These are phyloP conservation scores for Melozone crissalis DNA, from an alignment of 2,113 vertebrate genomes.

Conservation along the genomic window DNA sequence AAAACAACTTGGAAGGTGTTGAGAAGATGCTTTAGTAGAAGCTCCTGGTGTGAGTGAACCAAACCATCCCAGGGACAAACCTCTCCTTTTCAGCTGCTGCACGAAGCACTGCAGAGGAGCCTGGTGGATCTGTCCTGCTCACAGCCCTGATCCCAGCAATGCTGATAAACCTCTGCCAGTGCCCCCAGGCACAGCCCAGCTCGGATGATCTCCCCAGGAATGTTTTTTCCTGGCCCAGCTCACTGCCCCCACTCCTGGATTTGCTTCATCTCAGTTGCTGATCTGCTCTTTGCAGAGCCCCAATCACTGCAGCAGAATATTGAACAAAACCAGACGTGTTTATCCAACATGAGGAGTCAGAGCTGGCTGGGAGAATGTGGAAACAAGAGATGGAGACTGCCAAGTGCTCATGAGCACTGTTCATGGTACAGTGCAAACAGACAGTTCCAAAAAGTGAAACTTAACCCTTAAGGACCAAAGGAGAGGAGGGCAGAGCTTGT, in stretches of 20 bases:
- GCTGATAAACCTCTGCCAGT: neutral
- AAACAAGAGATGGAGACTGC: neutral
- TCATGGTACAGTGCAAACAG: neutral
- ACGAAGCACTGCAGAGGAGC: neutral
- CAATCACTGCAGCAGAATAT: neutral
- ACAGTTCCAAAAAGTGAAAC: neutral
- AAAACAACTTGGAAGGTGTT: too few species aligned
- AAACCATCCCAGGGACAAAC: neutral
- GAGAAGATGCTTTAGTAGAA: neutral
- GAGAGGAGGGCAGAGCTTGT: neutral
- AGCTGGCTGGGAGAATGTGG: neutral
- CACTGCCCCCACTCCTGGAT: neutral
- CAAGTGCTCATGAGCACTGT: neutral
- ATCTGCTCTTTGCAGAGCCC: constrained; percentile 7
- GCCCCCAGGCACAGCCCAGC: neutral
- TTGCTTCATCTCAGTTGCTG: neutral
- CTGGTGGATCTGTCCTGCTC: neutral
- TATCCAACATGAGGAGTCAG: neutral
- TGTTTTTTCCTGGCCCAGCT: constrained; percentile 1
- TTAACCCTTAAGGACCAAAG: neutral
- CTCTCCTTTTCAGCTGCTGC: neutral
- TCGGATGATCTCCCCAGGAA: neutral
- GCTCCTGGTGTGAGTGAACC: neutral
- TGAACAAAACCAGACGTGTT: constrained; percentile 14
- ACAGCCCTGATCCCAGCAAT: neutral